phyloP scores from a whole-genome alignment of 1,140 invertebrate genomes.

The Eriosoma lanigerum region DNA sequence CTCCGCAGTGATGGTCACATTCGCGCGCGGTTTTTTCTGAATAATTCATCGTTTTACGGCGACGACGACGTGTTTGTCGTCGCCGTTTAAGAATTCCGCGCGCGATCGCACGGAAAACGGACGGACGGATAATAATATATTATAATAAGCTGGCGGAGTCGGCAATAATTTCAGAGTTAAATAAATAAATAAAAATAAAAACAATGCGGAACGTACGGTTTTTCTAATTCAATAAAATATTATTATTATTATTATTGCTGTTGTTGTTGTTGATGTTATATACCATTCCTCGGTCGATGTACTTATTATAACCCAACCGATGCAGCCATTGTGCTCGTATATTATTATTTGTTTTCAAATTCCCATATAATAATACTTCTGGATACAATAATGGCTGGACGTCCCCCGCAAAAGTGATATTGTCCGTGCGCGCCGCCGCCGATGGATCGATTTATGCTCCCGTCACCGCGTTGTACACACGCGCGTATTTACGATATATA shows the following conservation, averaged over 20 bases:
- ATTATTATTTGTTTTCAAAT: no score
- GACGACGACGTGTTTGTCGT: slow-evolving; percentile 23
- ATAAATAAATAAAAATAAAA: no score
- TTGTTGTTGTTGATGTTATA: no score
- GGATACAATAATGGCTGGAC: no score
- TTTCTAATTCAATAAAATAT: not conserved
- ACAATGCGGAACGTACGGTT: not conserved
- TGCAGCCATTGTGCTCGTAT: no score
- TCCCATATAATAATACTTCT: no score
- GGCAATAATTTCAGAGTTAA: slow-evolving; percentile 7
- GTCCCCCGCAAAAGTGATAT: not conserved
- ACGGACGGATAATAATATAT: not conserved
- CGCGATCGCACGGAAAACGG: not conserved
- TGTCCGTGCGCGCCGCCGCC: not conserved
- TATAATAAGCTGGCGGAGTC: not conserved
- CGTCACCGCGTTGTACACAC: not conserved
- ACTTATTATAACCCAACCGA: no score
- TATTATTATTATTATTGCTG: no score
- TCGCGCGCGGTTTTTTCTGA: not conserved
- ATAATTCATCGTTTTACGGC: not conserved
- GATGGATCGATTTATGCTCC: not conserved
- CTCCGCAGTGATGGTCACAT: not conserved
- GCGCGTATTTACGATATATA: not conserved
- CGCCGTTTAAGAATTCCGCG: slow-evolving; percentile 31
- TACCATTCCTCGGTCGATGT: no score